Conservation (phyloP, 2,888 invertebrate species). For the Acanthosoma haemorrhoidale region DNA sequence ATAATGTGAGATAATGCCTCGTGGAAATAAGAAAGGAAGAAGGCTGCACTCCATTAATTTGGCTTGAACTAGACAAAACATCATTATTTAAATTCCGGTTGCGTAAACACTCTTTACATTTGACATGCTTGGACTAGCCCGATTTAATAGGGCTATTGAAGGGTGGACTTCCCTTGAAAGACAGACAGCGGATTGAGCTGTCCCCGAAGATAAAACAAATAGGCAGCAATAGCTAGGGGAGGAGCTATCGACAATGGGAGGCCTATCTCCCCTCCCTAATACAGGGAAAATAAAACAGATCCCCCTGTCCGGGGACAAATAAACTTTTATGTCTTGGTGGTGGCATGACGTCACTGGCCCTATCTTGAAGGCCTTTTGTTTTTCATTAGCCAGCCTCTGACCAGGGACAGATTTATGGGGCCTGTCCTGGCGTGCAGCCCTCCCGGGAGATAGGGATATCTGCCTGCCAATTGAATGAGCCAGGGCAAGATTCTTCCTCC, state of each 20-base stretch:
- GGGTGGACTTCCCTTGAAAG: not conserved
- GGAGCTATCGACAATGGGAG: not conserved
- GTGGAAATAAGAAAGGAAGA: not conserved
- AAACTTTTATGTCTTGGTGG: not conserved
- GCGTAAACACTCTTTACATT: too few species aligned
- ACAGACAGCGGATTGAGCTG: conserved; percentile 4
- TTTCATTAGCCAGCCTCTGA: conserved; percentile 2
- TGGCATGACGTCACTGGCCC: not conserved
- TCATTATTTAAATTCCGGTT: too few species aligned
- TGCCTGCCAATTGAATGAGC: too few species aligned
- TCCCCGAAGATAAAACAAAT: not conserved
- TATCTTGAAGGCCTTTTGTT: not conserved
- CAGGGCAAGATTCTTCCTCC: too few species aligned
- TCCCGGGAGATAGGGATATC: too few species aligned
- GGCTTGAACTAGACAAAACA: too few species aligned
- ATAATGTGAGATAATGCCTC: too few species aligned
- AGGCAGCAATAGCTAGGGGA: not conserved
- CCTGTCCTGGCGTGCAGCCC: not conserved
- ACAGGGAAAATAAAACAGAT: not conserved
- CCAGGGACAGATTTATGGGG: not conserved
- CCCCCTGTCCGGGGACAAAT: not conserved
- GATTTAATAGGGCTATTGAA: conserved; percentile 2
- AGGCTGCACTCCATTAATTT: not conserved
- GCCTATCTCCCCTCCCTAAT: not conserved
- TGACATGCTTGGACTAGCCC: too few species aligned